Evolutionary conservation across 2,888 invertebrate genomes (phyloP).

Genomic region (Cylloceria caligata): DNA sequence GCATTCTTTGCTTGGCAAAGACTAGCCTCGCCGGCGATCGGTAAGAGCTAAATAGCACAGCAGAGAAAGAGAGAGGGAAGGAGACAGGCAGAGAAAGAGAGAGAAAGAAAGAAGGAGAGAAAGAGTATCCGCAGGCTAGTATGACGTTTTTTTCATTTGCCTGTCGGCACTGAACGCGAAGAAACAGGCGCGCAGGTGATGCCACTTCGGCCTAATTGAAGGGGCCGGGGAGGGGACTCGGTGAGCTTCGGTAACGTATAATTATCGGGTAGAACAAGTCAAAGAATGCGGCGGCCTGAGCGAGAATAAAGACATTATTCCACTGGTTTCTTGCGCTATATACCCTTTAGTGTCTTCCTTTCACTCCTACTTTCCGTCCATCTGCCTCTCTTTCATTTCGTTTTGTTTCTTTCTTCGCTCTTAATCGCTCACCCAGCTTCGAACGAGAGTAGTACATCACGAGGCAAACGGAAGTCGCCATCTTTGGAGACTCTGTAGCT

Average conservation of each 20-base stretch:
- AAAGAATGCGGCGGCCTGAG: conserved; percentile 79
- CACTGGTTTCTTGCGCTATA: conserved; percentile 68
- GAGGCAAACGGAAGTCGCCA: conserved; percentile 56
- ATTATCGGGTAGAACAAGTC: conserved; percentile 82
- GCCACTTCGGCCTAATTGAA: conserved; percentile 80
- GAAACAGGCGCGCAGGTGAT: conserved; percentile 77
- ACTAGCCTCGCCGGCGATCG: conserved; percentile 2
- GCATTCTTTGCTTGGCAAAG: neutral
- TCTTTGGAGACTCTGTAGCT: conserved; percentile 19
- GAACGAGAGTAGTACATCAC: neutral
- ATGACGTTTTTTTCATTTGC: conserved; percentile 60
- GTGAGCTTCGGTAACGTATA: conserved; percentile 81
- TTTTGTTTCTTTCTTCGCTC: neutral
- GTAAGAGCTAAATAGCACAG: conserved; percentile 36
- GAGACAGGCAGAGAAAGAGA: conserved; percentile 2
- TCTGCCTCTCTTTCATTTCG: conserved; percentile 23
- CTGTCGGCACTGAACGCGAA: conserved; percentile 56
- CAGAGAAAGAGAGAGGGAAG: conserved; percentile 14
- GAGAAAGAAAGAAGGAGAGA: conserved; percentile 2
- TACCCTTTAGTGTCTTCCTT: conserved; percentile 41
- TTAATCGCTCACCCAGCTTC: conserved; percentile 16
- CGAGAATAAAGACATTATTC: conserved; percentile 83
- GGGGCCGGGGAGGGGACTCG: conserved; percentile 73
- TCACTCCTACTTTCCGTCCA: neutral
- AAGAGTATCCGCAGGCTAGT: conserved; percentile 33